Evolutionary conservation across 2,888 invertebrate genomes (phyloP).

Genomic region (Drosophila austrosaltans): DNA sequence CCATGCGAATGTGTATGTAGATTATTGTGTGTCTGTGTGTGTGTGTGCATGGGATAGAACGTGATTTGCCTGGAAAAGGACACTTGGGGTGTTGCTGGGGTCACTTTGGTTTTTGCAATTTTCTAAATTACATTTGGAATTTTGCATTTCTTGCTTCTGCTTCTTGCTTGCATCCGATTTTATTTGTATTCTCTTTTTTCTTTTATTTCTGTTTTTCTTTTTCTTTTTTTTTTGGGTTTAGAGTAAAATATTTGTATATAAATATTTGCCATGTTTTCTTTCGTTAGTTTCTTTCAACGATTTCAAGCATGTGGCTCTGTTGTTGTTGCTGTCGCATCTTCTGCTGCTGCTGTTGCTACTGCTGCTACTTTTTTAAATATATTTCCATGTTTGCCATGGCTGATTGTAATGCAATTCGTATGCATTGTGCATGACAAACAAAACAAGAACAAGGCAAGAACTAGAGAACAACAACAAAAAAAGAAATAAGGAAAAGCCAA

Average conservation of each 20-base stretch:
- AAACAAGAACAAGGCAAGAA: slow-evolving; percentile 23
- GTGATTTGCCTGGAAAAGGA: slow-evolving; percentile 46
- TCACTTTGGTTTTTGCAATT: slow-evolving; percentile 53
- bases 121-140: slow-evolving; percentile 70
- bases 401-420: slow-evolving; percentile 79
- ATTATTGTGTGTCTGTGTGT: slow-evolving; percentile 10
- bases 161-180: slow-evolving; percentile 20
- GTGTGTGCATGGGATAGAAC: slow-evolving; percentile 31
- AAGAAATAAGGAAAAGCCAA: slow-evolving; percentile 1
- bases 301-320: slow-evolving; percentile 63
- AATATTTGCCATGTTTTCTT: slow-evolving; percentile 57
- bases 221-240: slow-evolving; percentile 18
- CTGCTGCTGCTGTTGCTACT: slow-evolving; percentile 28
- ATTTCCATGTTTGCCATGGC: slow-evolving; percentile 66
- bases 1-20: slow-evolving; percentile 10
- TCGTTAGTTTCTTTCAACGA: slow-evolving; percentile 49
- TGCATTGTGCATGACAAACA: slow-evolving; percentile 78
- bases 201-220: not conserved
- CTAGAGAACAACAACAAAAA: not conserved
- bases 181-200: slow-evolving; percentile 11
- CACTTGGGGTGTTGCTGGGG: slow-evolving; percentile 6
- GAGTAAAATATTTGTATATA: slow-evolving; percentile 54
- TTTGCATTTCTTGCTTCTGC: slow-evolving; percentile 47
- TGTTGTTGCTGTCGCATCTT: slow-evolving; percentile 15
- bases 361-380: slow-evolving; percentile 54